Evolutionary conservation across 2,797 vertebrate genomes (phyloP).

Genomic region (Iguana delicatissima): DNA sequence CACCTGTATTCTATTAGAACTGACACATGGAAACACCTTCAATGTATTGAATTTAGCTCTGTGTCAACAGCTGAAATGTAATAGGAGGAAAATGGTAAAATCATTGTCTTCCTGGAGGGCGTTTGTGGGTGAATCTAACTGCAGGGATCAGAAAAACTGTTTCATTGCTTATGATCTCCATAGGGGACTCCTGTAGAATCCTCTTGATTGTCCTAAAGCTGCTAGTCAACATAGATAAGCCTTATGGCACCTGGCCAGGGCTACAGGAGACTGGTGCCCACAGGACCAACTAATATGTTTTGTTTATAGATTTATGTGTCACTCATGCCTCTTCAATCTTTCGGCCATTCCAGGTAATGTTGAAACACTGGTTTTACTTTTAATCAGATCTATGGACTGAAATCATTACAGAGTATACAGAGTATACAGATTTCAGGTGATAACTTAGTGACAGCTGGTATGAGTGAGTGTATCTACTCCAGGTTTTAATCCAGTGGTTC

Average conservation of each 20-base stretch:
- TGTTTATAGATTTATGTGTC: background rate
- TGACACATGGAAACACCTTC: constrained; percentile 76
- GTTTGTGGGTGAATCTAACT: constrained; percentile 19
- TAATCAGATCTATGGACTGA: background rate
- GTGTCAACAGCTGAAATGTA: constrained; percentile 71
- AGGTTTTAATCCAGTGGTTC: too few relatives aligned
- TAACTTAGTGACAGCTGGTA: background rate
- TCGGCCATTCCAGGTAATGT: background rate
- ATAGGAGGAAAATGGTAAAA: constrained; percentile 47
- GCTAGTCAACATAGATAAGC: background rate
- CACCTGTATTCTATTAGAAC: constrained; percentile 78
- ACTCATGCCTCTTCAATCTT: background rate
- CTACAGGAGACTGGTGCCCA: background rate
- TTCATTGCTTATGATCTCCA: constrained; percentile 28
- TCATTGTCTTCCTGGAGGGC: constrained; percentile 49
- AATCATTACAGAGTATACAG: background rate
- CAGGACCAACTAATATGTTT: background rate
- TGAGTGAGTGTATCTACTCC: too few relatives aligned
- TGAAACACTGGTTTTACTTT: background rate
- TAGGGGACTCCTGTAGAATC: constrained; percentile 32
- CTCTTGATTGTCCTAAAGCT: background rate
- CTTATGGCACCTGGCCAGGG: background rate
- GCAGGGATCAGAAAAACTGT: background rate
- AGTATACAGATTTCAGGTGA: too few relatives aligned
- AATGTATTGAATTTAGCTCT: constrained; percentile 65